Conservation (phyloP, 2,888 invertebrate genomes). For the Minunthozetes semirufus region DNA sequence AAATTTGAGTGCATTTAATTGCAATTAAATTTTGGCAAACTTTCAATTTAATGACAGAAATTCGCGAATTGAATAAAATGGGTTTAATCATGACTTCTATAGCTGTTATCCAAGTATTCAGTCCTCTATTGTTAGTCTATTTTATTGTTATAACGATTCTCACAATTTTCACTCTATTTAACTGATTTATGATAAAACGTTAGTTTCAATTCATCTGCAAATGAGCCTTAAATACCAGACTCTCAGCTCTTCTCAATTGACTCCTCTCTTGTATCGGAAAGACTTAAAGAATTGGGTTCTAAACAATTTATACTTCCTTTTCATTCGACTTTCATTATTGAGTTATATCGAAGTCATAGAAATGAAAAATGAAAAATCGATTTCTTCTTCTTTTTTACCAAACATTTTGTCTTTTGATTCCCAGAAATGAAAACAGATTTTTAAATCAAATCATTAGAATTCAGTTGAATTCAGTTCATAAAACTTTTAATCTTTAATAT, state of each 20-base stretch:
- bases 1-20: background rate
- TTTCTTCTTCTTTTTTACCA: too few relatives aligned
- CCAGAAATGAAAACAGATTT: too few relatives aligned
- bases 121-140: background rate
- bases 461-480: too few relatives aligned
- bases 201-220: background rate
- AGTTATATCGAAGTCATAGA: too few relatives aligned
- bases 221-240: background rate
- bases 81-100: background rate
- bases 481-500: too few relatives aligned
- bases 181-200: background rate
- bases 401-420: too few relatives aligned
- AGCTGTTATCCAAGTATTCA: background rate
- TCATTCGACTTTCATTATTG: too few relatives aligned
- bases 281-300: too few relatives aligned
- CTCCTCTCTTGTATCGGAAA: background rate
- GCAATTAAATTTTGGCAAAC: slow-evolving; percentile 1
- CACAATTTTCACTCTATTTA: background rate
- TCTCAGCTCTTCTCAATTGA: background rate
- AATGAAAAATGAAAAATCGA: too few relatives aligned
- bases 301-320: too few relatives aligned
- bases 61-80: slow-evolving; percentile 7
- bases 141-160: background rate
- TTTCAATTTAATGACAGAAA: slow-evolving; percentile 13
- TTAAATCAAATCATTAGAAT: too few relatives aligned